phyloP scores from a whole-genome alignment of 2,888 invertebrate species.

The Trichacis sp. region DNA sequence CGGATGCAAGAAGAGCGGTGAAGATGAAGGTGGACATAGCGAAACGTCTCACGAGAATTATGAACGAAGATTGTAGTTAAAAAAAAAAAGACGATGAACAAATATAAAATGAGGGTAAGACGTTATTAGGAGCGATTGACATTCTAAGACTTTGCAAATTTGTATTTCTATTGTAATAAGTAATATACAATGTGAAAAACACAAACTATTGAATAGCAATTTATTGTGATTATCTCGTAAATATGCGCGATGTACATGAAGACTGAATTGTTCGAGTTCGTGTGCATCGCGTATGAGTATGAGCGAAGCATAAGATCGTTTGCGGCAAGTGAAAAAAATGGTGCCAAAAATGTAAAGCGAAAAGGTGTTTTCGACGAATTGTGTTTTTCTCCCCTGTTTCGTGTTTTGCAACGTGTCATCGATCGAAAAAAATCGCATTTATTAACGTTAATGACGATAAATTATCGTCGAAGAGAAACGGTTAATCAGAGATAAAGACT shows the following conservation, averaged over 20 bases:
- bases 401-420: background rate
- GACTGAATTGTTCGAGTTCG: background rate
- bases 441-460: background rate
- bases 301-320: constrained; percentile 18
- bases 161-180: constrained; percentile 62
- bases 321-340: constrained; percentile 26
- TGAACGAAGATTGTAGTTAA: constrained; percentile 9
- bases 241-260: constrained; percentile 12
- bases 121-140: constrained; percentile 44
- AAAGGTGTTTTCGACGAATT: constrained; percentile 28
- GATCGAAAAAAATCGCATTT: background rate
- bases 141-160: constrained; percentile 58
- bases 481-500: constrained; percentile 13
- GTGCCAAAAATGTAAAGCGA: constrained; percentile 26
- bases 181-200: constrained; percentile 49
- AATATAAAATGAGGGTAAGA: constrained; percentile 36
- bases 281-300: background rate
- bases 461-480: background rate
- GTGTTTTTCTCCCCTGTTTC: constrained; percentile 17
- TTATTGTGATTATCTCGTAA: constrained; percentile 31
- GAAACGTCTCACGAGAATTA: constrained; percentile 15
- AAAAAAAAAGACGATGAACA: constrained; percentile 16
- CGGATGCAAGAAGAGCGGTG: constrained; percentile 6
- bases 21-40: constrained; percentile 8
- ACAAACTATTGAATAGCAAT: constrained; percentile 44